Evolutionary conservation across 2,888 invertebrate genomes (phyloP), one percentile per base, ranked within the genome.

Genomic region (Orgyia antiqua): DNA sequence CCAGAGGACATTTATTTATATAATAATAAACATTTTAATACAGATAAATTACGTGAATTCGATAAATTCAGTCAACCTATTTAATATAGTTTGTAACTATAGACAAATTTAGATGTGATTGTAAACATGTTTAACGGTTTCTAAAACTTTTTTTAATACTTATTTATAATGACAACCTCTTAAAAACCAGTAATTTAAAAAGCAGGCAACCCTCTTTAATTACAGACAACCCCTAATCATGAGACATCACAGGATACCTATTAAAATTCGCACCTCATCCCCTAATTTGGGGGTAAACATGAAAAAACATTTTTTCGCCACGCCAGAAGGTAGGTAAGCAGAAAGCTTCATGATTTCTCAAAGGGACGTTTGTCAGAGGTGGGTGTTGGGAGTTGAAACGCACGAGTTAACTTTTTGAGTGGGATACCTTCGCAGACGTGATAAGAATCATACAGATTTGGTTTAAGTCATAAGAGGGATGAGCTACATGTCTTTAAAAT

Each of bases 391-490:
- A 6, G 15, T 15, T 15, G 4, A 15, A 61, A 70, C 79, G 82
- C 82, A 80, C 79, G 82, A 80, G 74, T 78, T 76, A 70, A 77
- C 80, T 79, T 78, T 79, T 73, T 80, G 80, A 82, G 80, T 78
- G 74, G 80, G 74, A 76, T 79, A 80, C 82, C 80, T 79, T 69
- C 56, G 52, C 44, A 53, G 61, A 79, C 82, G 82, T 82, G 82
- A 80, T 63, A 53, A 51, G 82, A 77, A 79, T 79, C 51, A 58
- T 51, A 47, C 4, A 15, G 24, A 42, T 36, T 20, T 45, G 58
- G 53, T 24, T 21, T 31, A 45, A 53, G 51, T 7, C 21, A 24
- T 18, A 34, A 39, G 43, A 34, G 35, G 13, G 4, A 20, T n/a
- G n/a, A n/a, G n/a, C n/a, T n/a, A n/a, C n/a, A n/a, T n/a, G n/a